These are phyloP conservation scores for Pangasius larnaudii DNA, from an alignment of 2,797 vertebrate genomes.

Conservation along the genomic window DNA sequence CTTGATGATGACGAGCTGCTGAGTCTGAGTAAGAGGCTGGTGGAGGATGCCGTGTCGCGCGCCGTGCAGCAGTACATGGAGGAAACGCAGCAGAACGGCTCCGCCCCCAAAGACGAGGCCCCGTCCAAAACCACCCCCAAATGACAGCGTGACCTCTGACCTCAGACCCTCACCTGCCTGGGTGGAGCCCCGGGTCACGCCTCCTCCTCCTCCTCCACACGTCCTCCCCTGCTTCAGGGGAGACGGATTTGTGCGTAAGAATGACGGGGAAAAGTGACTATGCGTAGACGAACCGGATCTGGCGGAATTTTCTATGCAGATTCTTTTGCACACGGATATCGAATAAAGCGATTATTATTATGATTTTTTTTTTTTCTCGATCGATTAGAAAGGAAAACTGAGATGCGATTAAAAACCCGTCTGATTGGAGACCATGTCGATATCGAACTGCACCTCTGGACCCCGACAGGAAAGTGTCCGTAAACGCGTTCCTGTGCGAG, in stretches of 20 bases:
- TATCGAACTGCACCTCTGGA: slow-evolving; percentile 3
- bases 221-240: background rate
- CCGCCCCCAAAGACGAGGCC: slow-evolving; percentile 75
- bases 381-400: background rate
- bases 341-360: background rate
- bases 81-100: slow-evolving; percentile 85
- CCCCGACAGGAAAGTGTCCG: background rate
- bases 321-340: background rate
- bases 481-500: background rate
- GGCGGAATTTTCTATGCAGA: slow-evolving; percentile 1
- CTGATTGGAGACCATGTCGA: background rate
- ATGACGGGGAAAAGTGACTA: background rate
- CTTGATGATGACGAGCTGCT: slow-evolving; percentile 94
- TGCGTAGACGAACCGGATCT: background rate
- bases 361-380: background rate
- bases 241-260: background rate
- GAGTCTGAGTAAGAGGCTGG: slow-evolving; percentile 92
- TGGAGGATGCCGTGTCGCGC: slow-evolving; percentile 92
- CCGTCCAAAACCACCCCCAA: slow-evolving; percentile 73
- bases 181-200: slow-evolving; percentile 14
- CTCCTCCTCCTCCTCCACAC: background rate
- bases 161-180: slow-evolving; percentile 23
- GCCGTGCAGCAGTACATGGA: slow-evolving; percentile 96
- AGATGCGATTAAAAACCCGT: background rate
- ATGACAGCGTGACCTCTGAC: slow-evolving; percentile 60